These are phyloP conservation scores for Herminia tarsipennalis DNA, from an alignment of 2,888 invertebrate species.

Conservation along the genomic window DNA sequence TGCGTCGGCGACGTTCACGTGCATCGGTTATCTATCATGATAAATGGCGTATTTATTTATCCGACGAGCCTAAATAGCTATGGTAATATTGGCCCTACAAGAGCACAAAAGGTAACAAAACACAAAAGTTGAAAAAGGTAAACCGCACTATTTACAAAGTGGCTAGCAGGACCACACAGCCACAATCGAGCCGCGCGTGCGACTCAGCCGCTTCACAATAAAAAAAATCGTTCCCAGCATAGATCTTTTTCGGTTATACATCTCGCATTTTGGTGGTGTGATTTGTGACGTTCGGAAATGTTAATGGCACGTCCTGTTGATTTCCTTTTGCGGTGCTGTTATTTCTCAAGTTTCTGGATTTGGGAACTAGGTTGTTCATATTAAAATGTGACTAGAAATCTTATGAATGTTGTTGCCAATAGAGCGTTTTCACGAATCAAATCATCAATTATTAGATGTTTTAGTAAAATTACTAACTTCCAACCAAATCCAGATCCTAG, in stretches of 20 bases:
- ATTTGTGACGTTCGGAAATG: slow-evolving; percentile 85
- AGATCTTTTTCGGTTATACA: slow-evolving; percentile 83
- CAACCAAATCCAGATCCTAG: no score
- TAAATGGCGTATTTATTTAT: slow-evolving; percentile 86
- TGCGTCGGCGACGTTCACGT: slow-evolving; percentile 73
- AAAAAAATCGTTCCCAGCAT: slow-evolving; percentile 81
- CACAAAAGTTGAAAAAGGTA: slow-evolving; percentile 86
- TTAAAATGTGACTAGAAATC: no score
- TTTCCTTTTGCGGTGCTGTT: slow-evolving; percentile 60
- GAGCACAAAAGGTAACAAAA: slow-evolving; percentile 86
- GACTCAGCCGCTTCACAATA: slow-evolving; percentile 74
- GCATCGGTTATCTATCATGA: slow-evolving; percentile 84
- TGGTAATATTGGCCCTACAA: slow-evolving; percentile 86
- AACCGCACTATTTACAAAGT: slow-evolving; percentile 86
- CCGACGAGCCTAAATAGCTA: slow-evolving; percentile 85
- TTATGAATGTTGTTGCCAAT: no score
- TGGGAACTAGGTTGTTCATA: background rate
- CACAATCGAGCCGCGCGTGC: slow-evolving; percentile 85
- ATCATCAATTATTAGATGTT: no score
- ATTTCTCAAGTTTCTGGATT: slow-evolving; percentile 27
- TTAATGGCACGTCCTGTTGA: slow-evolving; percentile 76
- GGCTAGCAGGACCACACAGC: slow-evolving; percentile 85
- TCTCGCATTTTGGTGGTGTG: slow-evolving; percentile 84
- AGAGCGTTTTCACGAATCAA: no score
- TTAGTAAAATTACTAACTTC: no score